Percentiles rank a stretch among this genome's conserved stretches.
Evolutionary conservation across 2,113 vertebrate genomes (phyloP).

Genomic region (Pituophis catenifer): DNA sequence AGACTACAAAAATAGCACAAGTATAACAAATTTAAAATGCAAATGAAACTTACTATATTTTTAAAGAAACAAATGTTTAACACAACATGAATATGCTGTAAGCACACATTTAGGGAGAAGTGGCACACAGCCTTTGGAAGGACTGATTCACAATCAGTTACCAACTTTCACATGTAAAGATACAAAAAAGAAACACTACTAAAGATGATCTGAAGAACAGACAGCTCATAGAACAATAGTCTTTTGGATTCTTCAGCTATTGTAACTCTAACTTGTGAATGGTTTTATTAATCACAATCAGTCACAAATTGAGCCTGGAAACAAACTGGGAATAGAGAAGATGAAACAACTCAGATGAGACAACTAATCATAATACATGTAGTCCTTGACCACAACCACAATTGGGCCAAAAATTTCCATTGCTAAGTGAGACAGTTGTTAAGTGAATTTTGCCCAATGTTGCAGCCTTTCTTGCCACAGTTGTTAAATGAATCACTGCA

Average conservation of each 20-base stretch:
- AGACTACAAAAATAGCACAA: not conserved
- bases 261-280: not conserved
- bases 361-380: not conserved
- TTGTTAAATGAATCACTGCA: not conserved
- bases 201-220: not conserved
- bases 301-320: not conserved
- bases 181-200: not conserved
- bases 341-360: not conserved
- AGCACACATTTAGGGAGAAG: not conserved
- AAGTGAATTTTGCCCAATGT: not conserved
- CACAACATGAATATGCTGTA: not conserved
- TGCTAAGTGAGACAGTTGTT: not conserved
- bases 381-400: not conserved
- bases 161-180: no score
- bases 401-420: not conserved
- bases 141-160: not conserved
- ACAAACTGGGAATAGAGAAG: not conserved
- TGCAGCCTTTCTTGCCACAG: not conserved
- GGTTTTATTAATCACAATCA: not conserved
- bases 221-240: not conserved
- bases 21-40: not conserved
- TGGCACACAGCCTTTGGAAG: not conserved
- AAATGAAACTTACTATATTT: not conserved
- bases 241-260: not conserved
- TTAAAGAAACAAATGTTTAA: not conserved